phyloP scores from a whole-genome alignment of 2,797 vertebrate genomes.

The Platalea minor region DNA sequence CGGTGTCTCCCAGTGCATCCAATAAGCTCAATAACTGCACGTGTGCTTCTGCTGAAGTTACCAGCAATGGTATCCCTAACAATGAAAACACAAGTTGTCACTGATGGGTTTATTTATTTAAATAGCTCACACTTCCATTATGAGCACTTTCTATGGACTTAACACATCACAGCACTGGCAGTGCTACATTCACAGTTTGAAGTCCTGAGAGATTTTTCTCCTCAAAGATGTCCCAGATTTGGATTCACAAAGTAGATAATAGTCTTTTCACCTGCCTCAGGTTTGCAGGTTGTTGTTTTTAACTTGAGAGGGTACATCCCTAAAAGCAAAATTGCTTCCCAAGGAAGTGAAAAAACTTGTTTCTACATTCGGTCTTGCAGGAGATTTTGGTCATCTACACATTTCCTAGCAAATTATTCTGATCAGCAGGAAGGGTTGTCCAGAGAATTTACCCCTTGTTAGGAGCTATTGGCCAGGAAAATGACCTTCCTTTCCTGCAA shows the following conservation, averaged over 20 bases:
- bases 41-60: neutral
- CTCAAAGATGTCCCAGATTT: neutral
- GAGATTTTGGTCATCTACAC: neutral
- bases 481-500: constrained; percentile 8
- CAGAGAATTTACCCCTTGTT: constrained; percentile 4
- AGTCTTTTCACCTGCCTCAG: neutral
- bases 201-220: neutral
- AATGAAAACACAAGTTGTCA: neutral
- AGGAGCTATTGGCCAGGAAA: constrained; percentile 16
- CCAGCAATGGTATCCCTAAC: neutral
- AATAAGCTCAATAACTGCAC: neutral
- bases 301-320: neutral
- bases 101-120: neutral
- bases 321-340: neutral
- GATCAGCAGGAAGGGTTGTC: neutral
- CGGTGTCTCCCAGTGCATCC: neutral
- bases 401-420: constrained; percentile 12
- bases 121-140: neutral
- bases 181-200: neutral
- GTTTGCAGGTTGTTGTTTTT: neutral
- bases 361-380: neutral
- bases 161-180: neutral
- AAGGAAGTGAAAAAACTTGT: neutral
- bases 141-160: neutral
- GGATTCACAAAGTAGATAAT: neutral